Conservation (phyloP, 1,140 invertebrate genomes). For the Argopecten irradians region DNA sequence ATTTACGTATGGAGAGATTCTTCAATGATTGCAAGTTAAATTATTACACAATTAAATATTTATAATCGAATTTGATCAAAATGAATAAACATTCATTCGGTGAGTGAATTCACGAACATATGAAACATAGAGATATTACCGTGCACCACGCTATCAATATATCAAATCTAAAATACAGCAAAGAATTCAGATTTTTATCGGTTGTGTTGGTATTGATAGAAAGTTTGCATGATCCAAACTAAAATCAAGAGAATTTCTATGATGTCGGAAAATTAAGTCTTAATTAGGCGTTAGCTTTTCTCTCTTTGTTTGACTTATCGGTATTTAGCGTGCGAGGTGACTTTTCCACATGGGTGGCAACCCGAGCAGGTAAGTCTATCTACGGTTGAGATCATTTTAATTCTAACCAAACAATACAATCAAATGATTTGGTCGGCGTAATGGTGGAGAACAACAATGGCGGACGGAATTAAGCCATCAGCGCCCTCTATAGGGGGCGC, state of each 20-base stretch:
- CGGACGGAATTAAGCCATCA: background rate
- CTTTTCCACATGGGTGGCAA: background rate
- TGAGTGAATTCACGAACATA: too few relatives aligned
- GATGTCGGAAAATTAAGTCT: background rate
- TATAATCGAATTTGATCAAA: too few relatives aligned
- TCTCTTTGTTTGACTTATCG: background rate
- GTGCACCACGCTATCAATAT: background rate
- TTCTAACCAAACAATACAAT: slow-evolving; percentile 14
- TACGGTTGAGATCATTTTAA: background rate
- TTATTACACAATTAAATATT: too few relatives aligned
- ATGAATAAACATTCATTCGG: too few relatives aligned
- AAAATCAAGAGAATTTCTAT: background rate
- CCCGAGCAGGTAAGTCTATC: background rate
- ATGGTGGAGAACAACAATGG: background rate
- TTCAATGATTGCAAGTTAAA: too few relatives aligned
- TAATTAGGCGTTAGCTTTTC: background rate
- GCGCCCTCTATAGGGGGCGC: background rate
- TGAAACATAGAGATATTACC: background rate
- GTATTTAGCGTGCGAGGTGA: background rate
- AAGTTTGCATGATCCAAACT: background rate
- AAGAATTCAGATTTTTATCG: background rate
- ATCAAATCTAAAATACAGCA: background rate
- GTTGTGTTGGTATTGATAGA: background rate
- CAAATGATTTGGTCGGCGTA: background rate
- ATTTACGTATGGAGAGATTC: too few relatives aligned